Evolutionary conservation across 1,140 invertebrate species (phyloP).

Genomic region (Hyphantria cunea): DNA sequence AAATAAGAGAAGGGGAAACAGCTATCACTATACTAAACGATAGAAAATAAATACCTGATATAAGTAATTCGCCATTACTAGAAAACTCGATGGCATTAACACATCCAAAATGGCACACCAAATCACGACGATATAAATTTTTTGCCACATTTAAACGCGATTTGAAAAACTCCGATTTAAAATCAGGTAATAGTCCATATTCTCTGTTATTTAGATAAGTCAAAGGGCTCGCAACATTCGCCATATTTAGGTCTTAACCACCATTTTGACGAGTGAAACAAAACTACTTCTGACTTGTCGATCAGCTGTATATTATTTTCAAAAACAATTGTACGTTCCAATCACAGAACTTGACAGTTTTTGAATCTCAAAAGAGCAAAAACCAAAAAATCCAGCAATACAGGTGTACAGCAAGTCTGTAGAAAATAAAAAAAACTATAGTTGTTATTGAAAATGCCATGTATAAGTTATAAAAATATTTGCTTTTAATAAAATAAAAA

Average conservation of each 20-base stretch:
- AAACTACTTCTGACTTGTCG: constrained; percentile 49
- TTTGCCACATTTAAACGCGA: constrained; percentile 85
- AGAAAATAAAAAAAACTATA: no score
- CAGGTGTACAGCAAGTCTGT: no score
- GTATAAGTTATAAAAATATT: no score
- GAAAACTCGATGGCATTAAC: constrained; percentile 98
- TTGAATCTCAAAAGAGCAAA: no score
- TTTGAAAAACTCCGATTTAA: constrained; percentile 82
- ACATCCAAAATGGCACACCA: constrained; percentile 96
- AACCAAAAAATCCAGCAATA: no score
- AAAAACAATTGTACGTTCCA: constrained; percentile 58
- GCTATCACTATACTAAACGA: no score
- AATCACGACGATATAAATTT: constrained; percentile 92
- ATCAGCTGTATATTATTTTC: constrained; percentile 79
- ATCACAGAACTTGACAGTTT: constrained; percentile 13
- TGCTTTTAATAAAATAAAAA: no score
- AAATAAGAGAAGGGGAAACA: no score
- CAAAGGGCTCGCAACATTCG: constrained; percentile 69
- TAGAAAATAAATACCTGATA: constrained; percentile 87
- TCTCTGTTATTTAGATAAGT: constrained; percentile 68
- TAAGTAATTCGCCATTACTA: constrained; percentile 90
- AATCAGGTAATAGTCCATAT: constrained; percentile 58
- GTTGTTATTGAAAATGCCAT: no score
- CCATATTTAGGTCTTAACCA: constrained; percentile 69
- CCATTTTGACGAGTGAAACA: constrained; percentile 63